Percentiles rank a stretch among this genome's conserved stretches.
phyloP scores from a whole-genome alignment of 2,113 vertebrate species.

The Uropsilus gracilis region DNA sequence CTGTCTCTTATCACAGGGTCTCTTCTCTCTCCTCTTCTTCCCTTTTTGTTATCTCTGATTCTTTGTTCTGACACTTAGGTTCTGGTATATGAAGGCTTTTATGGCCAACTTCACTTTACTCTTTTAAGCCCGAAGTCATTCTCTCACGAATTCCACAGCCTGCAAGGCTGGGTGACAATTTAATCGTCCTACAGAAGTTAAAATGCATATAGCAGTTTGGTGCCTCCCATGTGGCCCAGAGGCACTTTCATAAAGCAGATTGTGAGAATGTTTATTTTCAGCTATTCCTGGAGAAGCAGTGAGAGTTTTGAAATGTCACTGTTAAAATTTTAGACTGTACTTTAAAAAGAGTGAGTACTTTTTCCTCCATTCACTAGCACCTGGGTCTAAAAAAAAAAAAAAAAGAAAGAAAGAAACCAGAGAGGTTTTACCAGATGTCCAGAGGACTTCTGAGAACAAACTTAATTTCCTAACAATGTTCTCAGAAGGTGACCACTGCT shows the following conservation, averaged over 20 bases:
- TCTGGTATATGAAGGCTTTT: not conserved
- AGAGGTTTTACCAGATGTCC: fast-evolving
- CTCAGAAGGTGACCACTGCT: too few relatives aligned
- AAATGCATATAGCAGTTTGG: not conserved
- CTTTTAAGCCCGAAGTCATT: not conserved
- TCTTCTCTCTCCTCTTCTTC: too few relatives aligned
- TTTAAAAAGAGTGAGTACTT: not conserved
- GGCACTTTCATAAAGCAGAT: not conserved
- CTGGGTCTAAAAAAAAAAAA: not conserved
- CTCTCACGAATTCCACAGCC: not conserved
- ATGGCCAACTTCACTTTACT: not conserved
- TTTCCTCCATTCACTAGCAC: not conserved
- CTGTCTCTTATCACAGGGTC: fast-evolving
- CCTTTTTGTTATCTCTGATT: not conserved
- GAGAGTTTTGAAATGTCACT: not conserved
- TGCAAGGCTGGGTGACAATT: not conserved
- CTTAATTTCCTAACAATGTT: not conserved
- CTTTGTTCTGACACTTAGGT: not conserved
- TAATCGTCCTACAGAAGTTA: not conserved
- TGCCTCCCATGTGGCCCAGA: not conserved
- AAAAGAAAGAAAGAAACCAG: too few relatives aligned
- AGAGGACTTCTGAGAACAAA: not conserved
- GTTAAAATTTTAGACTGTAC: not conserved
- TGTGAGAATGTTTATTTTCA: not conserved
- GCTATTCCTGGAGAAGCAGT: not conserved